These are phyloP conservation scores for Anagrus nilaparvatae DNA, from an alignment of 1,140 invertebrate genomes.

Conservation along the genomic window DNA sequence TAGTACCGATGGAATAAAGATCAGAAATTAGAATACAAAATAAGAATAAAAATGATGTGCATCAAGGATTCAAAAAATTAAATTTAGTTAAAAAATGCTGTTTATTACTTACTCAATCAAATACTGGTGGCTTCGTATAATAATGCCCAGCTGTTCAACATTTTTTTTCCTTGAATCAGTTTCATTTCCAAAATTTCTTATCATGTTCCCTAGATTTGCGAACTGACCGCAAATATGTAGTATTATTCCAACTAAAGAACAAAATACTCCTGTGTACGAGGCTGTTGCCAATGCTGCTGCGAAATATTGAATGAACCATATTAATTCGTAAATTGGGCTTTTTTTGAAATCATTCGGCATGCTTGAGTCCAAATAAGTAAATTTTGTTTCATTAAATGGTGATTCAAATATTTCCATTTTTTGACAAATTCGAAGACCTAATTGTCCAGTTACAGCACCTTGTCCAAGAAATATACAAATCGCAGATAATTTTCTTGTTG, in stretches of 20 bases:
- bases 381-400: background rate
- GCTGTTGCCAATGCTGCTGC: background rate
- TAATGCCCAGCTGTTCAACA: no score
- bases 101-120: no score
- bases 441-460: background rate
- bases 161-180: no score
- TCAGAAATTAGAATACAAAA: no score
- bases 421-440: background rate
- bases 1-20: no score
- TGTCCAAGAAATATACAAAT: background rate
- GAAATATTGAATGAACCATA: constrained; percentile 5
- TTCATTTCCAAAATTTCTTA: no score
- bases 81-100: no score
- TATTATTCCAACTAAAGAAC: constrained; percentile 5
- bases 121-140: no score
- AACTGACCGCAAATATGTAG: constrained; percentile 9
- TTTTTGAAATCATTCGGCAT: constrained; percentile 6
- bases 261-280: constrained; percentile 4
- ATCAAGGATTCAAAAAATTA: no score
- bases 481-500: background rate
- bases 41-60: no score
- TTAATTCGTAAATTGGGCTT: constrained; percentile 8
- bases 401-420: constrained; percentile 2
- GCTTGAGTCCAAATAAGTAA: constrained; percentile 2
- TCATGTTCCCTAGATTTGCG: constrained; percentile 1